Evolutionary conservation across 2,113 vertebrate species (phyloP).

Genomic region (Saguinus midas): DNA sequence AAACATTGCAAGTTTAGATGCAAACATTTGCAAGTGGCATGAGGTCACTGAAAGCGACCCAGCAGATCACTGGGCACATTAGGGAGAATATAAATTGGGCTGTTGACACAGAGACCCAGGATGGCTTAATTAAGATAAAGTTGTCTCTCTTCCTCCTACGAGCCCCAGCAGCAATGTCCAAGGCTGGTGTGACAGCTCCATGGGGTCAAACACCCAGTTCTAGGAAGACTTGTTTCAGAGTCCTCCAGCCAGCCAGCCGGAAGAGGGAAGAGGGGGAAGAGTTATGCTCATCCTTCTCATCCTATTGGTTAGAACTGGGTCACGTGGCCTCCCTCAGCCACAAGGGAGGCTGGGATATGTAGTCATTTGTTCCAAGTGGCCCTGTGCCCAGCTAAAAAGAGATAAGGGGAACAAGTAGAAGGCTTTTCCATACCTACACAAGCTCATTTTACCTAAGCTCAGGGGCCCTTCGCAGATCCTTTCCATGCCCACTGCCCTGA

Average conservation of each 20-base stretch:
- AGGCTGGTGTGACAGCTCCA: not conserved
- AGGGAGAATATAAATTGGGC: not conserved
- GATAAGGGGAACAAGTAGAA: not conserved
- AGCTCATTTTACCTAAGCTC: not conserved
- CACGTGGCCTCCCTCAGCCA: not conserved
- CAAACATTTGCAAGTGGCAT: not conserved
- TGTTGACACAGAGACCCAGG: not conserved
- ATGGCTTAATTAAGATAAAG: not conserved
- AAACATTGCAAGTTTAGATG: not conserved
- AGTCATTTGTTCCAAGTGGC: not conserved
- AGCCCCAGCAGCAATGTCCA: not conserved
- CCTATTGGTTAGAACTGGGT: conserved; percentile 20
- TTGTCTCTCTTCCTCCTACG: not conserved
- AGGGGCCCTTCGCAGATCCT: not conserved
- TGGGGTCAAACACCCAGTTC: rapidly evolving
- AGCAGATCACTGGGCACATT: not conserved
- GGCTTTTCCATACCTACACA: rapidly evolving
- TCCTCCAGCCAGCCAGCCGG: not conserved
- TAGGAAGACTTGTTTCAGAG: not conserved
- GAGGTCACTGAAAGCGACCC: not conserved
- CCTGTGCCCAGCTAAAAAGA: not conserved
- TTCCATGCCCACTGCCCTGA: not conserved
- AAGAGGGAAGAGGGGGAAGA: rapidly evolving
- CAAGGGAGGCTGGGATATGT: conserved; percentile 49
- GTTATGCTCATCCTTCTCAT: not conserved